A percentile compares a stretch with the other conserved stretches of the same genome.
Evolutionary conservation across 92 coral and sea anemone genomes (phyloP).

Genomic region (Galaxea fascicularis): DNA sequence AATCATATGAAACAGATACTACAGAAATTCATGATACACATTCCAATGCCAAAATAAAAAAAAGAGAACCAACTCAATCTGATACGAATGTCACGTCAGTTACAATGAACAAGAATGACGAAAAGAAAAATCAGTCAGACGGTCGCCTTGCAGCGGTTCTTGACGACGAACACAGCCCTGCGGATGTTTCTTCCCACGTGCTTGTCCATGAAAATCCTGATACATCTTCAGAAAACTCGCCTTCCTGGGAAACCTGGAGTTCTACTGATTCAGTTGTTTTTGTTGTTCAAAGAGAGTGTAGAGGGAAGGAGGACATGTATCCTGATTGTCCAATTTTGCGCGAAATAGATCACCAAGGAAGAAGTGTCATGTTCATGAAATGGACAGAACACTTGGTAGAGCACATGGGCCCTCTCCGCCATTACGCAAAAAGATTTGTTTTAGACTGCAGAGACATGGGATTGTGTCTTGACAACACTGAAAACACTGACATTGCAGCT

Average conservation of each 20-base stretch:
- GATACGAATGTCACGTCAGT: constrained; percentile 47
- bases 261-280: constrained; percentile 52
- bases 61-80: constrained; percentile 45
- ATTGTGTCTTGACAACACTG: constrained; percentile 47
- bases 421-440: constrained; percentile 50
- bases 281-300: constrained; percentile 63
- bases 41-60: constrained; percentile 47
- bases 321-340: constrained; percentile 61
- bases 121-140: constrained; percentile 49
- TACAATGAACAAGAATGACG: constrained; percentile 56
- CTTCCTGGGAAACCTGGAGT: constrained; percentile 64
- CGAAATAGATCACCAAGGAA: constrained; percentile 60
- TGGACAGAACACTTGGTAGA: constrained; percentile 58
- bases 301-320: constrained; percentile 53
- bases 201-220: constrained; percentile 50
- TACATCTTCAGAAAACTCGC: constrained; percentile 45
- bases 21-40: constrained; percentile 51
- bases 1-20: constrained; percentile 46
- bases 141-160: constrained; percentile 54
- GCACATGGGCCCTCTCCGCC: constrained; percentile 58
- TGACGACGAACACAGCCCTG: constrained; percentile 59
- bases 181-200: constrained; percentile 56
- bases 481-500: constrained; percentile 61
- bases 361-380: constrained; percentile 54
- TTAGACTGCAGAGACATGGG: constrained; percentile 63